phyloP scores from a whole-genome alignment of 2,797 vertebrate genomes.

The Dendrocincla tyrannina region DNA sequence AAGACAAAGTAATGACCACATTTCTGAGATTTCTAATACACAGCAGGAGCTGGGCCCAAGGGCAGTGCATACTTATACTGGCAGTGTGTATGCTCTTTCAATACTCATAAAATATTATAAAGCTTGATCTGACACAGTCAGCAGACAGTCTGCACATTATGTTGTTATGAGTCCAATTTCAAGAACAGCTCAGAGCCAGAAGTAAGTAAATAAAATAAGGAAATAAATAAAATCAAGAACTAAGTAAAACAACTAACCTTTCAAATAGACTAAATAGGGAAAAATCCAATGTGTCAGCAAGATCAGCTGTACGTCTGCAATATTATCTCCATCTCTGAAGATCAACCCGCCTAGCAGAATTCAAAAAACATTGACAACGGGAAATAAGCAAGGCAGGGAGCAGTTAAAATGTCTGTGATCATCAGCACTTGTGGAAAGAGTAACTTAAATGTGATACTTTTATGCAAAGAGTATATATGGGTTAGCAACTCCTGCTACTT shows the following conservation, averaged over 20 bases:
- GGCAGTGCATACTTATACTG: background rate
- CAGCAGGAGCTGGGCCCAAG: background rate
- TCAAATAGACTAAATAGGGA: background rate
- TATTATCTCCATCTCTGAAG: background rate
- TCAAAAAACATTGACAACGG: background rate
- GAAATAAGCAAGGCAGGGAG: background rate
- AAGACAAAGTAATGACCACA: conserved; percentile 42
- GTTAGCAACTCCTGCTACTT: background rate
- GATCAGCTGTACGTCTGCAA: background rate
- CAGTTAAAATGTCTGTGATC: background rate
- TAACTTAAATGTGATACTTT: background rate
- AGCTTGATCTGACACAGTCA: conserved; percentile 3
- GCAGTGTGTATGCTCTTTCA: background rate
- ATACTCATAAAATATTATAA: conserved; percentile 31
- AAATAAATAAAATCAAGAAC: conserved; percentile 19
- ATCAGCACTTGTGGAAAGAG: background rate
- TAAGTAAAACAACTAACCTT: background rate
- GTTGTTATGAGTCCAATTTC: conserved; percentile 16
- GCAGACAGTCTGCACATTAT: background rate
- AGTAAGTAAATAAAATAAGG: conserved; percentile 8
- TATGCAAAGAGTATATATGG: background rate
- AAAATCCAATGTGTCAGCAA: background rate
- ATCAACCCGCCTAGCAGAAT: background rate
- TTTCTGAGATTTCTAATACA: conserved; percentile 35
- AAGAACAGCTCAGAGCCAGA: background rate